These are phyloP conservation scores for Psylliodes chrysocephalus DNA, from an alignment of 2,888 invertebrate species.

Conservation along the genomic window DNA sequence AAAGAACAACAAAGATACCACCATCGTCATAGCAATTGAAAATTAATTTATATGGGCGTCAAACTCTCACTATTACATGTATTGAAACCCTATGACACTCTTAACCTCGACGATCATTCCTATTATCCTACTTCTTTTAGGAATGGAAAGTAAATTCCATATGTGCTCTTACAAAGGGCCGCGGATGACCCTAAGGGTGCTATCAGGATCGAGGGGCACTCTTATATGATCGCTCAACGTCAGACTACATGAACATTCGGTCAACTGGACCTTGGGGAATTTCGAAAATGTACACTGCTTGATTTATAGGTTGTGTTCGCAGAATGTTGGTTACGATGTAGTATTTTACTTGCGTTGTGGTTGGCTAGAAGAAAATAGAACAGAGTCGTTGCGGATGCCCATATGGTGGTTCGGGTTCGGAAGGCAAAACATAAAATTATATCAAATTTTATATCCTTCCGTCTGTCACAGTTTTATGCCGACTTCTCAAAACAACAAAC, in stretches of 20 bases:
- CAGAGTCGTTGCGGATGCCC: neutral
- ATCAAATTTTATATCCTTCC: no score
- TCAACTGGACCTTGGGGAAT: constrained; percentile 56
- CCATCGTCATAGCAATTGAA: no score
- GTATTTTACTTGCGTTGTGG: neutral
- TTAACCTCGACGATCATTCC: no score
- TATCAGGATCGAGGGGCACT: constrained; percentile 40
- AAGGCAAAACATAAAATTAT: no score
- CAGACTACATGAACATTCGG: constrained; percentile 56
- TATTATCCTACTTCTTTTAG: constrained; percentile 30
- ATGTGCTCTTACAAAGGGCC: constrained; percentile 33
- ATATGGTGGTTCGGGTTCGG: no score
- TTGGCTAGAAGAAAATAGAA: neutral
- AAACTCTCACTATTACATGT: no score
- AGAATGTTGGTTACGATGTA: constrained; percentile 6
- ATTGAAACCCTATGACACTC: no score
- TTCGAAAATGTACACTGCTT: constrained; percentile 39
- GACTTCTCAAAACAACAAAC: no score
- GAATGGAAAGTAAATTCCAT: constrained; percentile 26
- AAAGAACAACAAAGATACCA: no score
- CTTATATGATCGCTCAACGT: constrained; percentile 55
- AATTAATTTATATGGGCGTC: no score
- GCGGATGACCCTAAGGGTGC: constrained; percentile 44
- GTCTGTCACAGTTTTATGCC: no score
- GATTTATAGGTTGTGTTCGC: constrained; percentile 35